Evolutionary conservation across 1,140 invertebrate species (phyloP).

Genomic region (Periplaneta americana): DNA sequence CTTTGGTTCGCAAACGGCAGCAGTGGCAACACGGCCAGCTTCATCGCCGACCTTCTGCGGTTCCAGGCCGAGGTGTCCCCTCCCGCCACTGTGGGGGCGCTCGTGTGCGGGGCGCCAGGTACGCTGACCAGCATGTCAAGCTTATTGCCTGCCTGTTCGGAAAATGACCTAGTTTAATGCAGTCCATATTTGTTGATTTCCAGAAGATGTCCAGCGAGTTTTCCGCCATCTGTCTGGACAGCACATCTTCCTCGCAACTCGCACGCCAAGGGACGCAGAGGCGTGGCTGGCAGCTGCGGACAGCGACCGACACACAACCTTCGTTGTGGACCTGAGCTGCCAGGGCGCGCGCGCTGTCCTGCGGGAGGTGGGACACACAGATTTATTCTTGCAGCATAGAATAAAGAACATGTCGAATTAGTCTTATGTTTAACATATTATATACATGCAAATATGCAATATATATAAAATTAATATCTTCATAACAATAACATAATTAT

Average conservation of each 20-base stretch:
- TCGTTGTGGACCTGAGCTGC: not conserved
- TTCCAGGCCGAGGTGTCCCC: not conserved
- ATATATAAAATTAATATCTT: too few relatives aligned
- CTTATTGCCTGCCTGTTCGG: not conserved
- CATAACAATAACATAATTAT: too few relatives aligned
- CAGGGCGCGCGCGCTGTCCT: not conserved
- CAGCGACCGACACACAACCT: not conserved
- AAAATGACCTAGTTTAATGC: not conserved
- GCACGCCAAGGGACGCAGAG: not conserved
- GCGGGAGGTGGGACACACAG: not conserved
- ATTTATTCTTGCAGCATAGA: too few relatives aligned
- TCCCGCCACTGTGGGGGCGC: not conserved
- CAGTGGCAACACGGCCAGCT: not conserved
- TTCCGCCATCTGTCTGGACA: not conserved
- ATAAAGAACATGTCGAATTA: too few relatives aligned
- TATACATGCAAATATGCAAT: too few relatives aligned
- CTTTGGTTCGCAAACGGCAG: not conserved
- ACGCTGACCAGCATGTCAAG: not conserved
- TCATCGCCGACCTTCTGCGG: not conserved
- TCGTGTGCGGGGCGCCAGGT: not conserved
- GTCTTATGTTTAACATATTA: too few relatives aligned
- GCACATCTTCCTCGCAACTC: not conserved
- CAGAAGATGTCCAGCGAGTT: not conserved
- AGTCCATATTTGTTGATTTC: too few relatives aligned
- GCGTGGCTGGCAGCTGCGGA: not conserved